Percentiles rank a stretch among this genome's conserved stretches.
phyloP scores from a whole-genome alignment of 2,888 invertebrate species.

The Leptopterna dolabrata region DNA sequence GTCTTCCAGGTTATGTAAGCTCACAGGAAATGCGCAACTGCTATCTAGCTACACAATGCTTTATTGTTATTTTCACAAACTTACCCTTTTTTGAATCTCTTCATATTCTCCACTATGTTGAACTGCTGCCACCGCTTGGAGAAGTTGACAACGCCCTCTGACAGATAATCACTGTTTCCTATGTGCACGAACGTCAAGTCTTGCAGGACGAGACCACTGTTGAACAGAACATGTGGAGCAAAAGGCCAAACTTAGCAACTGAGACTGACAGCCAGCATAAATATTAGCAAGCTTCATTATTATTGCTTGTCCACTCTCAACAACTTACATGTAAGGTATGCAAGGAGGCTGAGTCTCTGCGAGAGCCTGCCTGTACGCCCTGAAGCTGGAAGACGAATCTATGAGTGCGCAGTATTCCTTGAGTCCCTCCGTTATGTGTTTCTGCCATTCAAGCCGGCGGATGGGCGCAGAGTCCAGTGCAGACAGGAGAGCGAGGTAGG shows the following conservation, averaged over 20 bases:
- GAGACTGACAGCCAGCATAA: too few relatives aligned
- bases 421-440: conserved; percentile 89
- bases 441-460: conserved; percentile 91
- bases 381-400: conserved; percentile 97
- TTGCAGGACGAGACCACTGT: conserved; percentile 95
- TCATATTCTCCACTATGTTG: conserved; percentile 97
- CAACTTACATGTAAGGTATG: conserved; percentile 95
- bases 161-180: conserved; percentile 91
- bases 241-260: background rate
- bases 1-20: too few relatives aligned
- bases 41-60: background rate
- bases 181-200: conserved; percentile 99
- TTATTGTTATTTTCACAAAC: too few relatives aligned
- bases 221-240: conserved; percentile 64
- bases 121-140: conserved; percentile 99
- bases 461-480: conserved; percentile 97
- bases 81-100: conserved; percentile 96
- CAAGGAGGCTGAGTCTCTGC: conserved; percentile 97
- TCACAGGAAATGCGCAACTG: too few relatives aligned
- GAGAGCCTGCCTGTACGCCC: conserved; percentile 94
- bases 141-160: conserved; percentile 90
- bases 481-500: conserved; percentile 94
- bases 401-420: conserved; percentile 96
- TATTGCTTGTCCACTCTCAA: background rate
- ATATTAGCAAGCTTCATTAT: too few relatives aligned